Base-by-base conservation (phyloP, 2,113 vertebrate species). In the Xenotilapia flavipinnis region DNA sequence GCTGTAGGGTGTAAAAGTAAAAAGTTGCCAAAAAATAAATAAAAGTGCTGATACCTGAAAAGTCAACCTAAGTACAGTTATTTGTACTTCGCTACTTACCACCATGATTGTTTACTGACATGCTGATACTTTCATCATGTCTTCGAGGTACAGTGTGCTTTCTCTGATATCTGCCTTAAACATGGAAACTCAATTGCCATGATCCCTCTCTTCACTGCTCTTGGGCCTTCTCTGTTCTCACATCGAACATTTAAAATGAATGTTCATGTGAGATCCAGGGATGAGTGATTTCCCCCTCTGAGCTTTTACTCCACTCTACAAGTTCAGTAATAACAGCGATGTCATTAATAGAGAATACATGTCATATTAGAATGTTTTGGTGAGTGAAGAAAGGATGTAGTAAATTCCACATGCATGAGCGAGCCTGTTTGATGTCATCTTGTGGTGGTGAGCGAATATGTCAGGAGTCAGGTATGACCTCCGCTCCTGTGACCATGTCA, bases 401-500 rank as follows among this genome's bases (percentile, higher is more conserved):
- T 56, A 40, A 51, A 81, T 33, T 31, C 23, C 40, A 49, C 2
- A 8, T 31, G 26, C 0, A 1, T 62, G 3, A 28, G 9, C 28
- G 9, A 53, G 6, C 65, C 9, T 53, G 17, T n/a, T 3, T 62
- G 1, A 51, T 26, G 15, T 26, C 36, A 36, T 47, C 15, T n/a
- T 83, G 82, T 82, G 40, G 49, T n/a, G 17, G 58, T 36, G 31
- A 62, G 58, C 2, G 6, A 47, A 40, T 55, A 28, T 85, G 79
- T 87, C 75, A 88, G 49, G 79, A 86, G 84, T 89, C 49, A 28
- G 36, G 53, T 79, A 54, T 49, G 81, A 83, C 58, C 26, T 42
- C 40, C 28, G 17, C 62, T 79, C 51, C 56, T 54, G 11, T 42
- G 79, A 55, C 47, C 80, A 14, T 89, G 93, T 93, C 12, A 58